Evolutionary conservation across 2,113 vertebrate genomes (phyloP).

Genomic region (cat (Felis catus)): DNA sequence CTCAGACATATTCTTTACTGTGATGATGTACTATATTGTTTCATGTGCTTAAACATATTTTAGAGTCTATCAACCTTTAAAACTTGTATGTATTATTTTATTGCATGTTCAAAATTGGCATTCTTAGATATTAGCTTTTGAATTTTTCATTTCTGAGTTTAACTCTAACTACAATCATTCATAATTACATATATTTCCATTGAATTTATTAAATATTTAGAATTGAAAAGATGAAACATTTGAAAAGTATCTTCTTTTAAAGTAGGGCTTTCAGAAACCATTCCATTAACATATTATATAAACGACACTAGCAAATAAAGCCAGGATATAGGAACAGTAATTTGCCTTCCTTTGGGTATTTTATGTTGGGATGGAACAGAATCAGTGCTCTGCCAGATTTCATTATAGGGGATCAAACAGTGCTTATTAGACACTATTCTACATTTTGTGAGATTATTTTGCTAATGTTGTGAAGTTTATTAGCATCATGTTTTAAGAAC

Average conservation of each 20-base stretch:
- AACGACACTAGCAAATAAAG: not conserved
- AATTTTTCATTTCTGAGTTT: conserved; percentile 6
- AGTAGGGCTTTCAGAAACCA: not conserved
- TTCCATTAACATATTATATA: not conserved
- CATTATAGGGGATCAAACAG: not conserved
- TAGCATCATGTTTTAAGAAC: not conserved
- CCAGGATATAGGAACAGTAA: not conserved
- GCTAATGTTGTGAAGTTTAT: not conserved
- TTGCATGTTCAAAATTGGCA: not conserved
- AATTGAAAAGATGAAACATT: conserved; percentile 25
- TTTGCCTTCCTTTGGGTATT: not conserved
- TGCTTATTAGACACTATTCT: not conserved
- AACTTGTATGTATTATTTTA: not conserved
- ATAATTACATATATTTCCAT: not conserved
- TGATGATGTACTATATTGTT: not conserved
- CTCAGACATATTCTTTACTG: not conserved
- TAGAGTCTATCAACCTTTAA: not conserved
- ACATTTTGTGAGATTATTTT: not conserved
- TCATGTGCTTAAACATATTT: not conserved
- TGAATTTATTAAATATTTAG: not conserved
- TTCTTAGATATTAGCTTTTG: not conserved
- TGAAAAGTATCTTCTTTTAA: not conserved
- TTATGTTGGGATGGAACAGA: not conserved
- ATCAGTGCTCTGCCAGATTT: not conserved
- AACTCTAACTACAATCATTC: not conserved